Base-by-base conservation (phyloP, 2,888 invertebrate genomes). In the Melinopterus prodromus region DNA sequence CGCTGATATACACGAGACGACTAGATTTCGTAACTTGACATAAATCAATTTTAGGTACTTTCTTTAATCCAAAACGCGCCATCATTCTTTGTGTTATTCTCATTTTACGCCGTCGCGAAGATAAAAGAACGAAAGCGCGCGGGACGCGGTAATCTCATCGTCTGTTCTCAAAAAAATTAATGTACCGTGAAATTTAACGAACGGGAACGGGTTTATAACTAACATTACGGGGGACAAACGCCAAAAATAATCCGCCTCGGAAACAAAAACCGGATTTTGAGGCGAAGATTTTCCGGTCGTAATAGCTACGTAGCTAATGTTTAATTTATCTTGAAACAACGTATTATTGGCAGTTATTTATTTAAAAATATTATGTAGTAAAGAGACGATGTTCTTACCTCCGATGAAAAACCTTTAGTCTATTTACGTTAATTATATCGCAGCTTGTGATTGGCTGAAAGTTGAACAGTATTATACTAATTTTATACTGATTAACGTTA, bases 111-210 rank as follows among this genome's bases (percentile, higher is more conserved):
- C 53, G 5, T 53, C 12, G 53, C 7, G 53, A 53, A 53, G 53
- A 53, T 53, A 53, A 53, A 53, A 53, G 53, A 4, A 53, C 7
- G 53, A 53, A 53, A 12, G 5, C 1, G 53, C 53, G 53, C 53
- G 7, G 53, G 7, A 6, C 53, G 7, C 53, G 53, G 53, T 53
- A 53, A 53, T 53, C 53, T 53, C 7, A 53, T 53, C 53, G 53
- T 53, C 53, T 53, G 53, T 53, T 53, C 53, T 53, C 53, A 53
- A 53, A 53, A 53, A 53, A 53, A 53, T 53, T 53, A 53, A 53
- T 53, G 53, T 53, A 53, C 53, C 53, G 53, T 53, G 53, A 53
- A 53, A 53, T 53, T 53, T 53, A 53, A 53, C 53, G 53, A 53
- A 53, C 53, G 53, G 53, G 53, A 53, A 53, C 53, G 53, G 53